Evolutionary conservation across 2,888 invertebrate genomes (phyloP), one percentile per base, ranked within the genome.

Genomic region (Zygogramma bicolorata): DNA sequence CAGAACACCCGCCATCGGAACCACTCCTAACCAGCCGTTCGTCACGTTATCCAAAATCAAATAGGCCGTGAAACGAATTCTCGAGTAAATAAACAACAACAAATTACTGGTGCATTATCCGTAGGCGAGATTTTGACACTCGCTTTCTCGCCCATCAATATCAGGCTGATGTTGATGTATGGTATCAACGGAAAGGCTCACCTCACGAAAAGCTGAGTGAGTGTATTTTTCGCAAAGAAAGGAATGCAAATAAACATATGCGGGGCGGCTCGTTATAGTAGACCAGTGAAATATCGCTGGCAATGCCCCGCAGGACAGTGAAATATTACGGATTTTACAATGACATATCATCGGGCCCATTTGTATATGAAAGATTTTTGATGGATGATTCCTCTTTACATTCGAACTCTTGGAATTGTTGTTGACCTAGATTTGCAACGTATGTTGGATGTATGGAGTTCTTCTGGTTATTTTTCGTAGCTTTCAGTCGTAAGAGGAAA

Each of bases 291-390:
- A 86, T 86, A 86, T 86, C 83, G 84, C 82, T 80, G 77, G 80
- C 82, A 84, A 84, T 83, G 82, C 82, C 83, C 84, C 80, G 77
- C 81, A 84, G 85, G 87, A 87, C 87, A 85, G 86, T 86, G 85
- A 86, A 85, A 85, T 85, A 86, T 86, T 80, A 81, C 83, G 82
- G 85, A 85, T 87, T 87, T 87, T 84, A 86, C 84, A 84, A 85
- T 86, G 86, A 86, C 86, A 84, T 86, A 87, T 87, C 86, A 87
- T 87, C 86, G 85, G 82, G 79, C 83, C 82, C 85, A 84, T 86
- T 86, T 85, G 85, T 84, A 83, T 77, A 84, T 77, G 83, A 83
- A 81, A 86, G 85, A 86, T 85, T 86, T 86, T 86, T 87, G 86
- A 87, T 86, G 83, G 82, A 86, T 86, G 82, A 81, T 74, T 76